Evolutionary conservation across 2,797 vertebrate genomes (phyloP).

Genomic region (Sebastes nivosus): DNA sequence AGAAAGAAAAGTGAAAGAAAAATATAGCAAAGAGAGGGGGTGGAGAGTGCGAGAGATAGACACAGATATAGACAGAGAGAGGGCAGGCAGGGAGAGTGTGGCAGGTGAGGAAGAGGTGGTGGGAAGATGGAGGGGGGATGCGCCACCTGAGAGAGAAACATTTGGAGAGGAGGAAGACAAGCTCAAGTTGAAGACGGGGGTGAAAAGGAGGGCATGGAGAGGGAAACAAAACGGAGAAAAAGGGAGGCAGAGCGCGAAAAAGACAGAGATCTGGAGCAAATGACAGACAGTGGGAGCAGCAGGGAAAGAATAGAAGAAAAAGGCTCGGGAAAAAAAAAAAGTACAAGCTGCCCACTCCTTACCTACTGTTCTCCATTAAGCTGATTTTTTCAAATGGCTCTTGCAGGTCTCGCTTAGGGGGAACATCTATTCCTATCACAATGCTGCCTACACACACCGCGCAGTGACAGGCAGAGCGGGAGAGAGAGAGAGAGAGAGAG

Average conservation of each 20-base stretch:
- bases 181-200: slow-evolving; percentile 49
- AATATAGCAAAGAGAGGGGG: slow-evolving; percentile 78
- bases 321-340: slow-evolving; percentile 50
- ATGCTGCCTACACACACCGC: slow-evolving; percentile 84
- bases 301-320: slow-evolving; percentile 69
- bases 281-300: slow-evolving; percentile 76
- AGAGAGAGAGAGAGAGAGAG: slow-evolving; percentile 35
- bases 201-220: slow-evolving; percentile 41
- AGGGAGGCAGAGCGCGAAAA: slow-evolving; percentile 39
- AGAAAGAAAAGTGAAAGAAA: slow-evolving; percentile 84
- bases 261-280: slow-evolving; percentile 66
- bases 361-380: slow-evolving; percentile 86
- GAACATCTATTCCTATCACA: slow-evolving; percentile 88
- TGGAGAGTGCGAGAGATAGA: slow-evolving; percentile 72
- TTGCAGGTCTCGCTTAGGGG: slow-evolving; percentile 85
- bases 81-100: slow-evolving; percentile 63
- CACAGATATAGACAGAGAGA: slow-evolving; percentile 69
- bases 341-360: slow-evolving; percentile 82
- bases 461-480: slow-evolving; percentile 76
- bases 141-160: slow-evolving; percentile 62
- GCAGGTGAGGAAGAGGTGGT: slow-evolving; percentile 66
- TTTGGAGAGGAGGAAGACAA: slow-evolving; percentile 64
- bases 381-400: slow-evolving; percentile 85
- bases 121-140: slow-evolving; percentile 42
- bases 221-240: slow-evolving; percentile 45